phyloP scores from a whole-genome alignment of 2,888 invertebrate genomes.

The Tiphia femorata region DNA sequence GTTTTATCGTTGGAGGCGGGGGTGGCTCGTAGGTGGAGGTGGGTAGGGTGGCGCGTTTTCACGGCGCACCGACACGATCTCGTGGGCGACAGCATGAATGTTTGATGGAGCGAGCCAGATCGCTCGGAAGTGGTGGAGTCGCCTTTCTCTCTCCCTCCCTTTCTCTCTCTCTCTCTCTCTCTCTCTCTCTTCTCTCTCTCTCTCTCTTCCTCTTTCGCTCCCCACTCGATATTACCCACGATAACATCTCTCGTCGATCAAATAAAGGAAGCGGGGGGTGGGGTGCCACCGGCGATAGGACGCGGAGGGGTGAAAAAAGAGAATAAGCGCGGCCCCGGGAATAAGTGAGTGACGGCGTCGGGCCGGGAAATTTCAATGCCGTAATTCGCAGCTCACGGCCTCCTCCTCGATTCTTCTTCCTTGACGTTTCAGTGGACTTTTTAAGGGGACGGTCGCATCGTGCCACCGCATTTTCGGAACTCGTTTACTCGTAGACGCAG shows the following conservation, averaged over 20 bases:
- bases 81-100: constrained; percentile 44
- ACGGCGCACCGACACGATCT: constrained; percentile 34
- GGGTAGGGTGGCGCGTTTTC: constrained; percentile 41
- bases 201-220: constrained; percentile 12
- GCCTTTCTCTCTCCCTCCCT: constrained; percentile 14
- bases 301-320: background rate
- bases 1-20: background rate
- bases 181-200: background rate
- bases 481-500: too few species aligned
- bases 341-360: constrained; percentile 37
- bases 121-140: constrained; percentile 32
- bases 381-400: constrained; percentile 22
- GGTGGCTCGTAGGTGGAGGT: background rate
- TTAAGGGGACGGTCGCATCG: too few species aligned
- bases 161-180: background rate
- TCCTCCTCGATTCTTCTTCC: too few species aligned
- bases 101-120: constrained; percentile 47
- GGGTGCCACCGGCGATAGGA: background rate
- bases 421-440: too few species aligned
- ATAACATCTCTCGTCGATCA: constrained; percentile 52
- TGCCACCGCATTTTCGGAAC: too few species aligned
- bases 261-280: constrained; percentile 29
- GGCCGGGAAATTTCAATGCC: constrained; percentile 7
- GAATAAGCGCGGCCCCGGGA: constrained; percentile 14
- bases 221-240: constrained; percentile 48